Percentiles rank a stretch among this genome's conserved stretches.
Conservation (phyloP, 1,140 invertebrate species). For the Eubasilissa regina region DNA sequence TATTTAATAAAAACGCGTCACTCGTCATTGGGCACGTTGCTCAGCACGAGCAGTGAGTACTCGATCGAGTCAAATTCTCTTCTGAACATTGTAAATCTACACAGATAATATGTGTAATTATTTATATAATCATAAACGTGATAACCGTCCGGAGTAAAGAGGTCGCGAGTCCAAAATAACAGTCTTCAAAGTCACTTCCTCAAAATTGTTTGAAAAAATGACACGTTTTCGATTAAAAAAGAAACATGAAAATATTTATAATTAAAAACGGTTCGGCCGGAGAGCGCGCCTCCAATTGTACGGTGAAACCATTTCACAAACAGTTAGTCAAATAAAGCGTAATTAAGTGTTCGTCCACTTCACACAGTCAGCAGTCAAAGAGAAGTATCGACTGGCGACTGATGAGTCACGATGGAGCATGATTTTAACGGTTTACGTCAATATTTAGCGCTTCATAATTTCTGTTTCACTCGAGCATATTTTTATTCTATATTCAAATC, state of each 20-base stretch:
- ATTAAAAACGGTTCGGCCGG: background rate
- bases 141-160: background rate
- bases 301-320: constrained; percentile 2
- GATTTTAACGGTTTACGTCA: constrained; percentile 12
- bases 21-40: too few species aligned
- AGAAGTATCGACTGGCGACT: background rate
- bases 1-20: too few species aligned
- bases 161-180: background rate
- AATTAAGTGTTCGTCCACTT: constrained; percentile 6
- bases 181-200: background rate
- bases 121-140: background rate
- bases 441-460: constrained; percentile 18
- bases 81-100: background rate
- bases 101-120: background rate
- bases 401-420: constrained; percentile 27
- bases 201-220: background rate
- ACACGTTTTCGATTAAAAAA: background rate
- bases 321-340: constrained; percentile 16
- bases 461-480: too few species aligned
- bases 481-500: too few species aligned
- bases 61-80: background rate
- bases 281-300: constrained; percentile 2
- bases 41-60: too few species aligned
- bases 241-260: constrained; percentile 13
- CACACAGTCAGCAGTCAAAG: background rate